phyloP scores from a whole-genome alignment of 2,113 vertebrate species.

The Gymnobelideus leadbeateri region DNA sequence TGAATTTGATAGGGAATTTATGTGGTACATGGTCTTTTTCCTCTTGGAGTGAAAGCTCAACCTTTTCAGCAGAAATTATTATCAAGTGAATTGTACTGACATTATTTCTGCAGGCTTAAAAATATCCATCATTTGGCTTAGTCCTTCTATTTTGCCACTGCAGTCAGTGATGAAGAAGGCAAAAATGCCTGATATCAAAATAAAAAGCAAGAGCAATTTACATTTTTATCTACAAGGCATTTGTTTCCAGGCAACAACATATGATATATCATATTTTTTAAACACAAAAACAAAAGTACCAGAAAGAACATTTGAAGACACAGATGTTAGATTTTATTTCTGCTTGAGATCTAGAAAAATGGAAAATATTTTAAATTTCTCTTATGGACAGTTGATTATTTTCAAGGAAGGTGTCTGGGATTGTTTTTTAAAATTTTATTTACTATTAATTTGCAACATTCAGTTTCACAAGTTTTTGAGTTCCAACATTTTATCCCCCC shows the following conservation, averaged over 20 bases:
- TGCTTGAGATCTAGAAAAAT: slow-evolving; percentile 49
- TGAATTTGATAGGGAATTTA: slow-evolving; percentile 25
- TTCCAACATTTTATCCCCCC: no score
- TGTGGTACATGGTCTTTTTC: slow-evolving; percentile 9
- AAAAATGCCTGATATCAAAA: slow-evolving; percentile 45
- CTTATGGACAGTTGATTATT: not conserved
- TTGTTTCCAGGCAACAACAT: not conserved
- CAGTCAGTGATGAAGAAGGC: slow-evolving; percentile 51
- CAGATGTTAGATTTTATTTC: slow-evolving; percentile 41
- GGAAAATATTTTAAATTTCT: slow-evolving; percentile 65
- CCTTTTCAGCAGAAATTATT: slow-evolving; percentile 51
- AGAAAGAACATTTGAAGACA: slow-evolving; percentile 61
- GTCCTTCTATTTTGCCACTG: slow-evolving; percentile 27
- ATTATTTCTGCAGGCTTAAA: slow-evolving; percentile 51
- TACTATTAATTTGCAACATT: no score
- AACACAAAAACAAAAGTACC: not conserved
- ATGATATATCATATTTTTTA: slow-evolving; percentile 32
- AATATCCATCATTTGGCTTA: slow-evolving; percentile 46
- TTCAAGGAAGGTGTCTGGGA: slow-evolving; percentile 30
- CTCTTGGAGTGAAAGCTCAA: slow-evolving; percentile 52
- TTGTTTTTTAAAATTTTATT: not conserved
- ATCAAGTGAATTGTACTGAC: not conserved
- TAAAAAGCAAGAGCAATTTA: slow-evolving; percentile 69
- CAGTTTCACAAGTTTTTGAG: no score
- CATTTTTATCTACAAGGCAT: not conserved